These are phyloP conservation scores for Pheucticus melanocephalus DNA, from an alignment of 2,113 vertebrate species.

Conservation along the genomic window DNA sequence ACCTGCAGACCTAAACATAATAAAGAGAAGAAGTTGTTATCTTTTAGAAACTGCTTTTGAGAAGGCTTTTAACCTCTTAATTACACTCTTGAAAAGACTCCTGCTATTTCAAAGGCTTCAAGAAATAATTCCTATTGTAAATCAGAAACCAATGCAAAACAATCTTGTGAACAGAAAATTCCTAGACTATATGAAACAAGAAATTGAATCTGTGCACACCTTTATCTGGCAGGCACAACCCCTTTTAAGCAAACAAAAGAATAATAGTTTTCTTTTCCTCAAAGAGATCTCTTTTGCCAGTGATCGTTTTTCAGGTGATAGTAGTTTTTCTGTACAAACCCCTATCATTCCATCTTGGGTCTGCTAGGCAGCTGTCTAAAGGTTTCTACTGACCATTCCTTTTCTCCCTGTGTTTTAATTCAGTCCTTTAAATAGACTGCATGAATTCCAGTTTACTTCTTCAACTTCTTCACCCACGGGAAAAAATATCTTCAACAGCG, in stretches of 20 bases:
- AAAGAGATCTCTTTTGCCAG: constrained; percentile 64
- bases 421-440: constrained; percentile 14
- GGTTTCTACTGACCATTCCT: constrained; percentile 45
- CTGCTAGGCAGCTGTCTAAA: constrained; percentile 75
- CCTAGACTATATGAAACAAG: constrained; percentile 57
- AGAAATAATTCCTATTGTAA: constrained; percentile 64
- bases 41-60: constrained; percentile 32
- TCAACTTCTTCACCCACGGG: constrained; percentile 28
- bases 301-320: constrained; percentile 70
- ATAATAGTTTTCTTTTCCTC: constrained; percentile 72
- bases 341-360: constrained; percentile 71
- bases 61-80: constrained; percentile 55
- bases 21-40: constrained; percentile 2
- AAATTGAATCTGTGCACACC: constrained; percentile 71
- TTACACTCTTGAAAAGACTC: constrained; percentile 36
- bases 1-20: constrained; percentile 26
- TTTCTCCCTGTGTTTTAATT: constrained; percentile 52
- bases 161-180: constrained; percentile 67
- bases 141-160: constrained; percentile 61
- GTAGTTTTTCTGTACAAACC: constrained; percentile 63
- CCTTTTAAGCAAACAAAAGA: constrained; percentile 74
- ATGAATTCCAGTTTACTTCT: constrained; percentile 26
- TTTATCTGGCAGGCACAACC: constrained; percentile 69
- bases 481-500: constrained; percentile 58
- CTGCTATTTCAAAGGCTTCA: constrained; percentile 55